Evolutionary conservation across 2,888 invertebrate genomes (phyloP), one percentile per base, ranked within the genome.

Genomic region (Thelaira solivaga): DNA sequence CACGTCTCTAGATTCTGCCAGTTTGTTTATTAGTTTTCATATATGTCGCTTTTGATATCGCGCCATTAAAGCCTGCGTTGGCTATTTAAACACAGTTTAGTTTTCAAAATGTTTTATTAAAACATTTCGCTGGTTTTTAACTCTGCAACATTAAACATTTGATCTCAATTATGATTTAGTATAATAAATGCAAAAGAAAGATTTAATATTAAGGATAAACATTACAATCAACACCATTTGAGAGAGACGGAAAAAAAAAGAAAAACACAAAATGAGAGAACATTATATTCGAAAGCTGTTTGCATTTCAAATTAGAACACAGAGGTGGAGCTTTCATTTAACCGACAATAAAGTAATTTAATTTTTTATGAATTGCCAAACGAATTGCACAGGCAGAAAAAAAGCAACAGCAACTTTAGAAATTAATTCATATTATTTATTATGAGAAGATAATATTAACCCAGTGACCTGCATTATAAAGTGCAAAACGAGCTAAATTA

Each of bases 341-440:
- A 43, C 43, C 69, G 69, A 31, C 78, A 78, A 78, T 78, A 78
- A 78, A 78, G 78, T 71, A 69, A 78, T 78, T 74, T 69, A 49
- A 45, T 65, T 34, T 55, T 45, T 68, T 55, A 77, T 69, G 59
- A 74, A 65, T 72, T 3, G 34, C n/a, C 11, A 2, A n/a, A 13
- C 13, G 4, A 71, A 53, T 11, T 29, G n/a, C n/a, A n/a, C n/a
- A n/a, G n/a, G n/a, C n/a, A n/a, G n/a, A n/a, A n/a, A n/a, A n/a
- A n/a, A n/a, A n/a, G n/a, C n/a, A n/a, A 11, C 13, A 47, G 34
- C 22, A 62, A 59, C 55, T 39, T 65, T 39, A 2, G 7, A 57
- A 22, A 55, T 62, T 49, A 72, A 72, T 62, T 22, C 43, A 67
- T 62, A 55, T 49, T 62, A 77, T 67, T 72, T 49, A 57, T 72